Percentiles rank a stretch among this genome's conserved stretches.
These are phyloP conservation scores for Cheiracanthium punctorium DNA, from an alignment of 2,888 invertebrate genomes.

Conservation along the genomic window DNA sequence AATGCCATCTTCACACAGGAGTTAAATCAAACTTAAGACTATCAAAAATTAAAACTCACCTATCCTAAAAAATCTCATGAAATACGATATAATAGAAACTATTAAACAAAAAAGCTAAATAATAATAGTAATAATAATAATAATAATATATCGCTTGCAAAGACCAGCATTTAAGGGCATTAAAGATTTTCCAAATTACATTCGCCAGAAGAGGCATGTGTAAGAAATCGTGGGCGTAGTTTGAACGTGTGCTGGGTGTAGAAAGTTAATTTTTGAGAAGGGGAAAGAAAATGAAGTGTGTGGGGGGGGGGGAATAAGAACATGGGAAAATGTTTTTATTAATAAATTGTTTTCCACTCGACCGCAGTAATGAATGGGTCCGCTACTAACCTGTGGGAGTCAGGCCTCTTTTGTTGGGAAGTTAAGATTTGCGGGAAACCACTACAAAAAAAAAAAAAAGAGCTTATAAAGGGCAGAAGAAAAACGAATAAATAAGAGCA, in stretches of 20 bases:
- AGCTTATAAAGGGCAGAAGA: no score
- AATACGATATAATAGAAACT: not conserved
- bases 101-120: not conserved
- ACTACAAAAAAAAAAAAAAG: no score
- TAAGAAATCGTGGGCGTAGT: slow-evolving; percentile 4
- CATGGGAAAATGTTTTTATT: slow-evolving; percentile 25
- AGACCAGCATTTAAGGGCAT: slow-evolving; percentile 22
- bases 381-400: slow-evolving; percentile 15
- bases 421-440: not conserved
- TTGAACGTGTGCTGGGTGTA: slow-evolving; percentile 9
- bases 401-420: not conserved
- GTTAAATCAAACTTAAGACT: no score
- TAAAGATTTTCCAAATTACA: slow-evolving; percentile 34
- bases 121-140: no score
- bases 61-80: not conserved
- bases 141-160: not conserved
- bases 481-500: no score
- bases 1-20: no score
- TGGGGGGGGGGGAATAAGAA: not conserved
- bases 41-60: no score
- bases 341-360: slow-evolving; percentile 33
- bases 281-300: not conserved
- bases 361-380: slow-evolving; percentile 28
- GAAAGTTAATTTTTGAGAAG: slow-evolving; percentile 20
- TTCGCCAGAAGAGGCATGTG: slow-evolving; percentile 6